These are phyloP conservation scores for Drosophila hydei DNA, from an alignment of 1,140 invertebrate species.

Conservation along the genomic window DNA sequence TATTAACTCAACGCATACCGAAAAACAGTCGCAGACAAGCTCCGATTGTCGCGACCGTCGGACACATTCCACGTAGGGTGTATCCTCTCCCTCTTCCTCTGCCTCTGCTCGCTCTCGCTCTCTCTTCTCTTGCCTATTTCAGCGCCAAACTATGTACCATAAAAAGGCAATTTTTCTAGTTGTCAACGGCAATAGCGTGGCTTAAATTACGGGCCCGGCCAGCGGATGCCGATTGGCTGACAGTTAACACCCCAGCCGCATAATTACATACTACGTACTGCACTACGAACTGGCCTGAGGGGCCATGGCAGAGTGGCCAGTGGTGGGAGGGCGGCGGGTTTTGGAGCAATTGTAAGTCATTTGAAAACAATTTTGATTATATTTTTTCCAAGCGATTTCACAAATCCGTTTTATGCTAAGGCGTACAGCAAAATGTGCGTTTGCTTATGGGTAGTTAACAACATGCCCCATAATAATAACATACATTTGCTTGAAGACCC, in stretches of 20 bases:
- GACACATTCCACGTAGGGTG: constrained; percentile 54
- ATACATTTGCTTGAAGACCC: constrained; percentile 58
- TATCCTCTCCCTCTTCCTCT: not conserved
- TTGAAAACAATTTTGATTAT: constrained; percentile 82
- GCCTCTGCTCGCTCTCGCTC: not conserved
- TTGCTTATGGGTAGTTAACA: constrained; percentile 82
- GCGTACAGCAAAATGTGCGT: constrained; percentile 50
- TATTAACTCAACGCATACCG: constrained; percentile 74
- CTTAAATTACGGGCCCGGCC: constrained; percentile 65
- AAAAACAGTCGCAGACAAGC: constrained; percentile 40
- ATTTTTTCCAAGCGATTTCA: constrained; percentile 82
- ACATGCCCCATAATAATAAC: constrained; percentile 81
- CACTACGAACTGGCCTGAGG: not conserved
- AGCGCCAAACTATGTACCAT: constrained; percentile 37
- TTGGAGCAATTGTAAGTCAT: constrained; percentile 76
- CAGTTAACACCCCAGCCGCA: constrained; percentile 76
- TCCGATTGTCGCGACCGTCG: constrained; percentile 21
- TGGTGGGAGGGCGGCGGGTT: no score
- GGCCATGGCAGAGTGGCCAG: not conserved
- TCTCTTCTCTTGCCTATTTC: not conserved
- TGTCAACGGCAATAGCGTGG: constrained; percentile 78
- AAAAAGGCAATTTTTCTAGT: constrained; percentile 82
- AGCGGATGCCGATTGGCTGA: constrained; percentile 69
- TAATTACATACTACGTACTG: constrained; percentile 57
- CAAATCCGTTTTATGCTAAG: constrained; percentile 78